Evolutionary conservation across 2,888 invertebrate species (phyloP).

Genomic region (Microplitis manilae): DNA sequence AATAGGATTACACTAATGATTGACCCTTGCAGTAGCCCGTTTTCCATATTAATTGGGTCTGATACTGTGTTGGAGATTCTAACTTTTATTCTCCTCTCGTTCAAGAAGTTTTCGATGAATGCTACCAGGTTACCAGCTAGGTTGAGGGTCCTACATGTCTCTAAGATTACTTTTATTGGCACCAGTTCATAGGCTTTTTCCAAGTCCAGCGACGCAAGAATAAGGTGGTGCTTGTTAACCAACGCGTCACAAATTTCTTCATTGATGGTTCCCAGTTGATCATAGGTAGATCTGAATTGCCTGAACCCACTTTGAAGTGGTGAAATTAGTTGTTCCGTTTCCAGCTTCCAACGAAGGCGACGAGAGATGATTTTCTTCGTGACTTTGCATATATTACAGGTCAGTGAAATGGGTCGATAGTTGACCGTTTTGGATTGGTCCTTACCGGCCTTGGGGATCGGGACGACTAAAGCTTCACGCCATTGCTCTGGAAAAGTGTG

Average conservation of each 20-base stretch:
- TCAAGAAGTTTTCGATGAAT: background rate
- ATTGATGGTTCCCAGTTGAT: too few species aligned
- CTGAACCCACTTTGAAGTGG: too few species aligned
- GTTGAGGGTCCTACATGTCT: too few species aligned
- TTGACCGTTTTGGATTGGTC: too few species aligned
- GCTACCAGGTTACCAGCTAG: background rate
- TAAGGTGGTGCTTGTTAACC: background rate
- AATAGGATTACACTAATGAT: background rate
- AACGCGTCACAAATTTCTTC: too few species aligned
- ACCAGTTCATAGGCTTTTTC: background rate
- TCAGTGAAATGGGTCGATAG: too few species aligned
- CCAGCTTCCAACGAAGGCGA: too few species aligned
- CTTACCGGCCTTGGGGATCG: background rate
- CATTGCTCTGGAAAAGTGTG: background rate
- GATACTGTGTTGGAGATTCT: background rate
- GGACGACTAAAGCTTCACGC: constrained; percentile 35
- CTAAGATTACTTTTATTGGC: background rate
- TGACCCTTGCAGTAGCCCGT: background rate
- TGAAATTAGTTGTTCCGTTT: too few species aligned
- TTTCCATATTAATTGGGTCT: background rate
- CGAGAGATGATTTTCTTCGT: too few species aligned
- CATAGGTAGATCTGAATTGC: too few species aligned
- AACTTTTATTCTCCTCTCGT: background rate
- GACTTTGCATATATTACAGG: too few species aligned
- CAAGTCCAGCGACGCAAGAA: background rate